Evolutionary conservation across 2,113 vertebrate species (phyloP).

Genomic region (Meleagris gallopavo): DNA sequence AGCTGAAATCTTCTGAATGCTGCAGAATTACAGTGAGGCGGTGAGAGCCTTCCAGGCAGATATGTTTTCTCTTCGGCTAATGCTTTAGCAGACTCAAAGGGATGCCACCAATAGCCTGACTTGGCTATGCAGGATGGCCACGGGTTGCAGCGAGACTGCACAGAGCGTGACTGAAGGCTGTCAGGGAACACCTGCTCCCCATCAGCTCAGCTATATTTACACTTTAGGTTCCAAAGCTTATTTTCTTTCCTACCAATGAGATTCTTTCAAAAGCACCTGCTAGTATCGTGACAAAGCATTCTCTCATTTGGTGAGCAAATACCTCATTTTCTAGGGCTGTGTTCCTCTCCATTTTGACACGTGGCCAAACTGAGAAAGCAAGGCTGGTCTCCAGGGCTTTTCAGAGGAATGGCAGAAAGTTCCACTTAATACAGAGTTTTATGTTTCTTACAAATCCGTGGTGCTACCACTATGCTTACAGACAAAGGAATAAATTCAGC

Average conservation of each 20-base stretch:
- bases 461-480: not conserved
- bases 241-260: conserved; percentile 23
- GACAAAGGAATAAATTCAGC: not conserved
- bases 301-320: not conserved
- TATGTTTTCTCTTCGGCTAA: not conserved
- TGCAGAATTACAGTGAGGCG: accelerated
- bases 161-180: not conserved
- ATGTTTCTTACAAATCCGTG: not conserved
- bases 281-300: not conserved
- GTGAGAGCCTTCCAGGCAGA: not conserved
- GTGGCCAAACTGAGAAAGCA: conserved; percentile 3
- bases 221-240: not conserved
- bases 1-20: not conserved
- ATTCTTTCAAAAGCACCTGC: conserved; percentile 22
- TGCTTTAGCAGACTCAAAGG: not conserved
- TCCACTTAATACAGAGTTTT: not conserved
- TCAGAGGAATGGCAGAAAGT: not conserved
- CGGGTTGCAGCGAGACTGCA: not conserved
- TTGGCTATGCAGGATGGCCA: not conserved
- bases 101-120: not conserved
- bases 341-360: not conserved
- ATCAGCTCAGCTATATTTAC: not conserved
- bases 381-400: not conserved
- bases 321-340: not conserved
- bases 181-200: not conserved